phyloP scores from a whole-genome alignment of 2,888 invertebrate species.

The Macropis europaea region DNA sequence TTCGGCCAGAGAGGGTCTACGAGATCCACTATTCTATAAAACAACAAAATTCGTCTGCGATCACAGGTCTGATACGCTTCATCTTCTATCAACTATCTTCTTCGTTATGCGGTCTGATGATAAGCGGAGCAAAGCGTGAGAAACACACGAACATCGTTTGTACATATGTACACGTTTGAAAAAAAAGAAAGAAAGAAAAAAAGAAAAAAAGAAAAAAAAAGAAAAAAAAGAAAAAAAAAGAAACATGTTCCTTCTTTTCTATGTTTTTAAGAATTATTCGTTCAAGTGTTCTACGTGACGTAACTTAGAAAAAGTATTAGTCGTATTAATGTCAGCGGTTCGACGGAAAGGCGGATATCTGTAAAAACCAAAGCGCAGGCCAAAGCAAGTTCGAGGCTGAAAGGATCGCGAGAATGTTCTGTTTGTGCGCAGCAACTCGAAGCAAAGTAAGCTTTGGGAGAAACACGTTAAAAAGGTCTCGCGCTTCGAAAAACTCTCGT shows the following conservation, averaged over 20 bases:
- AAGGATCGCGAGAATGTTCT: constrained; percentile 44
- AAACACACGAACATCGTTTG: constrained; percentile 9
- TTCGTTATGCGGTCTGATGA: constrained; percentile 28
- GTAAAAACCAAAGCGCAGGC: constrained; percentile 54
- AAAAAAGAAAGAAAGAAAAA: not conserved
- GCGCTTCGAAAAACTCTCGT: too few species aligned
- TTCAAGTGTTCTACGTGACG: not conserved
- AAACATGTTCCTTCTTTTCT: too few species aligned
- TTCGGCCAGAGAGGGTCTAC: constrained; percentile 95
- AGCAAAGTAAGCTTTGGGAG: constrained; percentile 24
- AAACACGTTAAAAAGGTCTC: too few species aligned
- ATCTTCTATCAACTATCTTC: constrained; percentile 11
- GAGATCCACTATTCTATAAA: constrained; percentile 80
- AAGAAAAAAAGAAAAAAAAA: not conserved
- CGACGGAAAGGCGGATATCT: constrained; percentile 15
- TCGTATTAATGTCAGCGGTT: constrained; percentile 6
- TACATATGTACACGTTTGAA: not conserved
- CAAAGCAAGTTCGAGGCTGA: constrained; percentile 39
- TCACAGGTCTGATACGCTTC: constrained; percentile 37
- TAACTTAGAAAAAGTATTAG: constrained; percentile 10
- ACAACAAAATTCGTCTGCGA: constrained; percentile 66
- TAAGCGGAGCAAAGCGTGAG: constrained; percentile 29
- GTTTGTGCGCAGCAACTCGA: constrained; percentile 33
- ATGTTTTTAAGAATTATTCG: not conserved
- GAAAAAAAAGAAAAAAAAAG: not conserved